Base-by-base conservation (phyloP, 1,140 invertebrate genomes). In the Nasonia giraulti region DNA sequence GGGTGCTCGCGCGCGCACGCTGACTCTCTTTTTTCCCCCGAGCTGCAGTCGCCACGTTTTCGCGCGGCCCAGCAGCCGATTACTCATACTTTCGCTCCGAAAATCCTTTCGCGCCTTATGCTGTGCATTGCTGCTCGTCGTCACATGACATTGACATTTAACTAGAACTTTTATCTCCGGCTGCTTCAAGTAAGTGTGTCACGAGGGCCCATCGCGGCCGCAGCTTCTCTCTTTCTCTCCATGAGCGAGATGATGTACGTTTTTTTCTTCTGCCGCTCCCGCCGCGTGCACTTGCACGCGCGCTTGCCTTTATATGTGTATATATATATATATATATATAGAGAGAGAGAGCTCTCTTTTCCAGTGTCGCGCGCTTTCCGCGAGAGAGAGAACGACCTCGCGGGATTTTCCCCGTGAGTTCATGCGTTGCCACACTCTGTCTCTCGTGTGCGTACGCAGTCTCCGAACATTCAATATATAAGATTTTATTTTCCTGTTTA, bases 131-230 rank as follows among this genome's bases (percentile, higher is more conserved):
- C 77, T 55, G 55, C 20, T 71, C 76, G 76, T 33, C 40, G 83
- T 80, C 78, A 69, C 50, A 55, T 85, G 84, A 85, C 84, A 85
- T 85, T 85, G 84, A 85, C 84, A 79, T 79, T 79, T 79, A 33
- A 71, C 23, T 31, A 27, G 23, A 68, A 68, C 17, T 79, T 84
- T 84, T 84, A 84, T 84, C 75, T 78, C 44, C 62, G 37, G 73
- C 33, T 47, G 66, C 37, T 23, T 12, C 20, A 0, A n/a, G 76
- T 84, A 84, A 84, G 83, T 84, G 76, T 84, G 83, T 84, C 83
- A 83, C 55, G 62, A 12, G 62, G 6, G 12, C 40, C 8, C 7
- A 62, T 62, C 55, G 2, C 14, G 14, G 55, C 17, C 0, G 17
- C 55, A 40, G 14, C 17, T 44, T 37, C 73, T 75, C 71, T 75